phyloP scores from a whole-genome alignment of 2,888 invertebrate genomes.

The Drosophila algonquin region DNA sequence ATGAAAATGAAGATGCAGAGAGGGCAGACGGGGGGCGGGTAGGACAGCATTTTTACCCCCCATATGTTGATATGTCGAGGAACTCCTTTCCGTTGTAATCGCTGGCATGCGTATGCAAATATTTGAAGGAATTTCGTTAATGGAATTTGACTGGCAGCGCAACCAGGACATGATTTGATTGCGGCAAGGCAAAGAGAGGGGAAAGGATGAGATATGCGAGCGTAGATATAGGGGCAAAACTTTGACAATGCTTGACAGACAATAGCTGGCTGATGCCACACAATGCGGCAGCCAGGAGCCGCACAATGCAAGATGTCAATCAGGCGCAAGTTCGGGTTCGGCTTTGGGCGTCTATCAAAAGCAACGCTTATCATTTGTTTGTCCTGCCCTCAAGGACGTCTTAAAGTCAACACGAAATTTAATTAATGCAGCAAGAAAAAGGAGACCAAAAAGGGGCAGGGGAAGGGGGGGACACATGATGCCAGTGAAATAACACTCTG shows the following conservation, averaged over 20 bases:
- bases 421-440: conserved; percentile 49
- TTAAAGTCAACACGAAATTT: conserved; percentile 61
- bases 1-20: conserved; percentile 62
- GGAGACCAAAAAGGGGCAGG: not conserved
- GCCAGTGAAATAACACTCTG: conserved; percentile 34
- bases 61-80: not conserved
- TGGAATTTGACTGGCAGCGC: conserved; percentile 43
- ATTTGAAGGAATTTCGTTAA: conserved; percentile 49
- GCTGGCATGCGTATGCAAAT: conserved; percentile 56
- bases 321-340: conserved; percentile 22
- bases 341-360: not conserved
- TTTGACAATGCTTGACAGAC: conserved; percentile 43
- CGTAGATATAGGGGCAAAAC: conserved; percentile 23
- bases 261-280: conserved; percentile 28
- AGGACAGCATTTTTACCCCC: not conserved
- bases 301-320: conserved; percentile 55
- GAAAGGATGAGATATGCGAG: not conserved
- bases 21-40: not conserved
- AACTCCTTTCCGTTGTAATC: conserved; percentile 15
- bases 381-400: conserved; percentile 43
- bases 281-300: conserved; percentile 20
- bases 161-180: conserved; percentile 52
- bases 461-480: too few species aligned
- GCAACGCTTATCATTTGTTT: conserved; percentile 7
- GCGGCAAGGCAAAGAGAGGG: conserved; percentile 21